Evolutionary conservation across 2,113 vertebrate genomes (phyloP).

Genomic region (Aleadryas rufinucha): DNA sequence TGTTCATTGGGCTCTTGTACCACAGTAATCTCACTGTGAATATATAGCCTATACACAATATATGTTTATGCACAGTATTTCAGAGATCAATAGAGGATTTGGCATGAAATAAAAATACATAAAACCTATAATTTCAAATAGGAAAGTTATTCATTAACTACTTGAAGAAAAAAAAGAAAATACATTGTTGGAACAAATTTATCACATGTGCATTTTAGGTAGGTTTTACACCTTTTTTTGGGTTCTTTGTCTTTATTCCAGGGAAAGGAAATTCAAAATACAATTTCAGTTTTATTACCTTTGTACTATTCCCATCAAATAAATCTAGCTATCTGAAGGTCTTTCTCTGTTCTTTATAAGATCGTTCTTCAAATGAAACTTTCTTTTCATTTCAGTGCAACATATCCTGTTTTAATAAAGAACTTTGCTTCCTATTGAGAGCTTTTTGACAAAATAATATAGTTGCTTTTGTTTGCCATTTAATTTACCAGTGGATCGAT

Average conservation of each 20-base stretch:
- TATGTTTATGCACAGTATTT: background rate
- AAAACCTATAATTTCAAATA: background rate
- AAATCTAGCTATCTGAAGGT: background rate
- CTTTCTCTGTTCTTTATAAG: background rate
- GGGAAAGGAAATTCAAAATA: slow-evolving; percentile 21
- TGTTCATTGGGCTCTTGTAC: background rate
- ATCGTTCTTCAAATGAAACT: background rate
- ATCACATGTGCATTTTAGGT: background rate
- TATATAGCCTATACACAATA: background rate
- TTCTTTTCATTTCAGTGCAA: slow-evolving; percentile 28
- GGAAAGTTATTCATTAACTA: background rate
- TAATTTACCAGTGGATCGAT: slow-evolving; percentile 58
- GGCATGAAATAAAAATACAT: background rate
- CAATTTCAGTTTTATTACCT: slow-evolving; percentile 44
- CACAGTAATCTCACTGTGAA: background rate
- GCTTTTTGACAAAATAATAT: slow-evolving; percentile 29
- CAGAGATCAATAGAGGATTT: background rate
- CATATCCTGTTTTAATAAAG: background rate
- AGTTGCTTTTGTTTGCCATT: slow-evolving; percentile 43
- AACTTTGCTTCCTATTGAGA: background rate
- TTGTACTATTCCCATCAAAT: background rate
- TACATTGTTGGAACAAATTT: background rate
- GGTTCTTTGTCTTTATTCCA: background rate
- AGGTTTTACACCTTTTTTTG: background rate
- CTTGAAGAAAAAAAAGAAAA: background rate